These are phyloP conservation scores for Meriones psammophilus DNA, from an alignment of 2,797 vertebrate genomes.

Conservation along the genomic window DNA sequence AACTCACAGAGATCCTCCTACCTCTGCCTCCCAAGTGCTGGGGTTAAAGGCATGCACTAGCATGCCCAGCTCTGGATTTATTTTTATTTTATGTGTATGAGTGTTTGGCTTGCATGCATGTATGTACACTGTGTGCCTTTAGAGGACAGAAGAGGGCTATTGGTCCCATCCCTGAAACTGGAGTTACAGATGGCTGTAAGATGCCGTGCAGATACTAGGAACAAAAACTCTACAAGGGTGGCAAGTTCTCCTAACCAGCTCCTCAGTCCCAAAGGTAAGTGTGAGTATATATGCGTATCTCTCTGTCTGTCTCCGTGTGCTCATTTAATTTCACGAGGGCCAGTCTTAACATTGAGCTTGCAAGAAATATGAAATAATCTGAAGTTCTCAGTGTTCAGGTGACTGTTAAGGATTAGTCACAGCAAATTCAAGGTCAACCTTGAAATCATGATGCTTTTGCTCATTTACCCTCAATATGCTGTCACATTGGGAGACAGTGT, in stretches of 20 bases:
- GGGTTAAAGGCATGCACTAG: background rate
- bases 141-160: background rate
- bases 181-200: background rate
- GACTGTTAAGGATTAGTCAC: background rate
- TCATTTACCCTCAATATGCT: background rate
- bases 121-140: background rate
- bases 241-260: background rate
- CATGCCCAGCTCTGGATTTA: background rate
- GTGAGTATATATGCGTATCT: background rate
- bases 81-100: background rate
- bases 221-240: background rate
- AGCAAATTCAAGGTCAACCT: slow-evolving; percentile 37
- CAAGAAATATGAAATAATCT: slow-evolving; percentile 35
- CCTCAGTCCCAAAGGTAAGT: background rate
- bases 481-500: background rate
- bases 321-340: background rate
- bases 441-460: background rate
- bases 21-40: background rate
- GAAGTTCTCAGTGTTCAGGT: background rate
- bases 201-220: background rate
- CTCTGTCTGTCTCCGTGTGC: background rate
- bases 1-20: background rate
- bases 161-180: background rate
- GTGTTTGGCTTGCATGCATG: background rate
- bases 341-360: slow-evolving; percentile 11